Evolutionary conservation across 2,113 vertebrate genomes (phyloP).

Genomic region (Anser brachyrhynchus): DNA sequence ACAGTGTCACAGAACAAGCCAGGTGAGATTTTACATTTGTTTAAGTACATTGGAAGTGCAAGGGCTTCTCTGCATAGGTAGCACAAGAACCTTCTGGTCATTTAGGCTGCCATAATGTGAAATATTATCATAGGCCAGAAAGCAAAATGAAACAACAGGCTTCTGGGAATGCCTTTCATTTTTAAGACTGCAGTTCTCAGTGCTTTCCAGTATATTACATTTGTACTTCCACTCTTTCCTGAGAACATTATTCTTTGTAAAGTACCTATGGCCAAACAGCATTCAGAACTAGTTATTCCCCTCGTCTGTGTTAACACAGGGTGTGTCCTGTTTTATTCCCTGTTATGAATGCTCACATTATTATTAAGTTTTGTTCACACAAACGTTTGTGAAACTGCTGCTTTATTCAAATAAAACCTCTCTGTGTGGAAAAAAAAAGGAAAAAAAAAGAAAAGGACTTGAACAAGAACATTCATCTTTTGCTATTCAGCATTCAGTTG

Average conservation of each 20-base stretch:
- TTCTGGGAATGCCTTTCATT: not conserved
- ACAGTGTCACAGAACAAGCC: not conserved
- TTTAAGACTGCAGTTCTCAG: not conserved
- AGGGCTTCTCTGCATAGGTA: not conserved
- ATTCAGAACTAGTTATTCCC: not conserved
- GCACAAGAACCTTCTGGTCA: not conserved
- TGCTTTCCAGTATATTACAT: not conserved
- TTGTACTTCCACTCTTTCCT: not conserved
- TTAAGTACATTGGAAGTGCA: not conserved
- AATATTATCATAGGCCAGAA: not conserved
- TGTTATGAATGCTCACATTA: fast-evolving
- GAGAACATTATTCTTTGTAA: not conserved
- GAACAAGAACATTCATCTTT: not conserved
- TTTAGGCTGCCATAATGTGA: not conserved
- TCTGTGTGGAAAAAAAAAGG: not conserved
- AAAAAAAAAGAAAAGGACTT: not conserved
- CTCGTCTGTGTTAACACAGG: not conserved
- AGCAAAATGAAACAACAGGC: not conserved
- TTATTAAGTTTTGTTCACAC: not conserved
- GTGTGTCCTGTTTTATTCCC: not conserved
- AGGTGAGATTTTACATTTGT: not conserved
- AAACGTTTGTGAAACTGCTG: not conserved
- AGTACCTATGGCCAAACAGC: not conserved
- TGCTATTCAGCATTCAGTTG: not conserved
- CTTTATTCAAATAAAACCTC: not conserved